A percentile compares a stretch with the other conserved stretches of the same genome.
These are phyloP conservation scores for Brachyalestes nurse DNA, from an alignment of 2,797 vertebrate genomes.

Conservation along the genomic window DNA sequence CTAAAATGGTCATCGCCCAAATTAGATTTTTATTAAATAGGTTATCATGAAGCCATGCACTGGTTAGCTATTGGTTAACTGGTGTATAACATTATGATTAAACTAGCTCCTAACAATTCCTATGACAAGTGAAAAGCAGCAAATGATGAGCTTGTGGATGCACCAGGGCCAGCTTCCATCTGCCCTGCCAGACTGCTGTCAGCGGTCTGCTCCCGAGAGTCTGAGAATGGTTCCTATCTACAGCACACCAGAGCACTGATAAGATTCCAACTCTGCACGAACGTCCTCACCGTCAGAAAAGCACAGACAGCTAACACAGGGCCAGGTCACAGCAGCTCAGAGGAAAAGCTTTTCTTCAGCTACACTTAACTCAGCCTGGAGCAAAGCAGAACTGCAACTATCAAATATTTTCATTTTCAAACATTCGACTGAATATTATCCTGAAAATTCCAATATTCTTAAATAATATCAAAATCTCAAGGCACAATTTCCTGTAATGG, in stretches of 20 bases:
- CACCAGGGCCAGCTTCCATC: background rate
- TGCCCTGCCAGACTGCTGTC: slow-evolving; percentile 39
- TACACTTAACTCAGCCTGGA: too few species aligned
- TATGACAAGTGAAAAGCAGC: slow-evolving; percentile 16
- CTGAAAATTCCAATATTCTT: too few species aligned
- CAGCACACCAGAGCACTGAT: slow-evolving; percentile 34
- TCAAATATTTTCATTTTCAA: too few species aligned
- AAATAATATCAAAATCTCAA: too few species aligned
- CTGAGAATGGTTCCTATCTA: slow-evolving; percentile 7
- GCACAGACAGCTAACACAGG: background rate
- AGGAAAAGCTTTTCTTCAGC: background rate
- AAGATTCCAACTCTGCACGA: slow-evolving; percentile 42
- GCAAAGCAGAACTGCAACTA: too few species aligned
- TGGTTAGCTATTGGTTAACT: background rate
- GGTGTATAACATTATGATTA: background rate
- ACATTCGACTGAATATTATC: too few species aligned
- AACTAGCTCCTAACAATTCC: slow-evolving; percentile 1
- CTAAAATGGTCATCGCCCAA: background rate
- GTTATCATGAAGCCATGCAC: background rate
- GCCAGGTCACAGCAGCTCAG: background rate
- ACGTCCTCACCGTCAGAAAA: slow-evolving; percentile 29
- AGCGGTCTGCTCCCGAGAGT: slow-evolving; percentile 29
- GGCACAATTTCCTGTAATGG: too few species aligned
- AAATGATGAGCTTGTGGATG: background rate
- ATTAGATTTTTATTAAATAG: background rate